Evolutionary conservation across 2,113 vertebrate species (phyloP), one percentile per base, ranked within the genome.

Genomic region (Benitochromis conjunctus): DNA sequence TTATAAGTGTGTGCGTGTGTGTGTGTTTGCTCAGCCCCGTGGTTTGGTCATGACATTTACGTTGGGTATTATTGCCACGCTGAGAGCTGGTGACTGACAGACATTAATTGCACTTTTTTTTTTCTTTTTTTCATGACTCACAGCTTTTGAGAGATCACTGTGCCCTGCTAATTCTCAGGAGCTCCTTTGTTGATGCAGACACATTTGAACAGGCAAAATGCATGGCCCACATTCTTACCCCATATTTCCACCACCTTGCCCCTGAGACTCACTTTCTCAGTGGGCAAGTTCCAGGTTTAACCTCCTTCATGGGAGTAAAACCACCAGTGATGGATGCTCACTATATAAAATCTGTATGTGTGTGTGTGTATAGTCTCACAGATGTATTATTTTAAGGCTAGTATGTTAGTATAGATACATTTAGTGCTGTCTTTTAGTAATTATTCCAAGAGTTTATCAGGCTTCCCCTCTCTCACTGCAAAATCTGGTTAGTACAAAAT

Each of bases 21-120:
- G 64, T 86, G 74, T 82, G 71, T 87, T 82, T 90, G 79, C 60
- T 58, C 66, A 89, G 85, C 46, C 21, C 53, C 51, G 51, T 84
- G 89, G 60, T 85, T 82, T 64, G 36, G 83, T 79, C 79, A 43
- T 92, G 82, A 86, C 88, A 92, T 92, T 91, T 90, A 81, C 51
- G 1, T 84, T 29, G 46, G 56, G 58, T 91, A 69, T 91, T 88
- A 86, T 89, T 89, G 80, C 81, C 84, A 88, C 55, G 46, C 7
- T 5, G 81, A 84, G 79, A 51, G 46, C 78, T 46, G 53, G 41
- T 91, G 87, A 93, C 58, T 91, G 90, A 89, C 91, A 85, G 43
- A 24, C 36, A 9, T 87, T 93, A 89, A 94, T 90, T 94, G 48
- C 74, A 19, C n/a, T 51, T 76, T 51, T 74, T 7, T 48, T 11